Conservation (phyloP, 2,888 invertebrate species). For the Fragum fragum region DNA sequence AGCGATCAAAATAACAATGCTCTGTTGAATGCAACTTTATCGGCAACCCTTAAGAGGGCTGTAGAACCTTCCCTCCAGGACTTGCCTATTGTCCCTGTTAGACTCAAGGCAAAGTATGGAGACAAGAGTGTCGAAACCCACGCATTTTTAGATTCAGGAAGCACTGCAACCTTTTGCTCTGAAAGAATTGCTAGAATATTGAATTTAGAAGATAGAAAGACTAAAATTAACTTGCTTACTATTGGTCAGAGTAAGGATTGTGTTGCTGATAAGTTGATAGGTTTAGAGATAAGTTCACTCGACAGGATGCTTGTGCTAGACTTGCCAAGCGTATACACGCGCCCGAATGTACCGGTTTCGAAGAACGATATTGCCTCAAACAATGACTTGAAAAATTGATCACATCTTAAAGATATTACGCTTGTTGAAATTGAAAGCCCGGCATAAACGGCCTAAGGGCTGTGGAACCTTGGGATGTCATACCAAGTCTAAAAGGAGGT, state of each 20-base stretch:
- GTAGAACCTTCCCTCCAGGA: slow-evolving; percentile 17
- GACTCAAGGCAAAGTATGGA: slow-evolving; percentile 34
- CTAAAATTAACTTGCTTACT: background rate
- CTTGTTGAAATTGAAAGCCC: slow-evolving; percentile 43
- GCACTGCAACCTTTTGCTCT: slow-evolving; percentile 52
- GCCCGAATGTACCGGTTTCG: slow-evolving; percentile 33
- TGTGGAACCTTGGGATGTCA: slow-evolving; percentile 62
- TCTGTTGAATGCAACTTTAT: background rate
- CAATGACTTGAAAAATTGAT: slow-evolving; percentile 33
- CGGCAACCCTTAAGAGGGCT: background rate
- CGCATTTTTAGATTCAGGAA: slow-evolving; percentile 58
- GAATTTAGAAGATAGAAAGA: slow-evolving; percentile 22
- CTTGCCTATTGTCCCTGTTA: slow-evolving; percentile 82
- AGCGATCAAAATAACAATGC: background rate
- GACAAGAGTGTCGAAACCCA: slow-evolving; percentile 47
- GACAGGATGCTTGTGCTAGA: slow-evolving; percentile 28
- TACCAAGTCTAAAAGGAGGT: slow-evolving; percentile 42
- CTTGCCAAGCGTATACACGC: slow-evolving; percentile 34
- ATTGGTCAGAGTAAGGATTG: background rate
- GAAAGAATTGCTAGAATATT: slow-evolving; percentile 14
- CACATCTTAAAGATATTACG: slow-evolving; percentile 38
- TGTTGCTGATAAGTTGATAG: slow-evolving; percentile 4
- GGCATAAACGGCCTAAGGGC: slow-evolving; percentile 56
- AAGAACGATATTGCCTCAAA: slow-evolving; percentile 24
- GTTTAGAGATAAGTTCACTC: slow-evolving; percentile 42